A percentile compares a stretch with the other conserved stretches of the same genome.
These are phyloP conservation scores for Macrophya annulata DNA, from an alignment of 2,888 invertebrate species.

Conservation along the genomic window DNA sequence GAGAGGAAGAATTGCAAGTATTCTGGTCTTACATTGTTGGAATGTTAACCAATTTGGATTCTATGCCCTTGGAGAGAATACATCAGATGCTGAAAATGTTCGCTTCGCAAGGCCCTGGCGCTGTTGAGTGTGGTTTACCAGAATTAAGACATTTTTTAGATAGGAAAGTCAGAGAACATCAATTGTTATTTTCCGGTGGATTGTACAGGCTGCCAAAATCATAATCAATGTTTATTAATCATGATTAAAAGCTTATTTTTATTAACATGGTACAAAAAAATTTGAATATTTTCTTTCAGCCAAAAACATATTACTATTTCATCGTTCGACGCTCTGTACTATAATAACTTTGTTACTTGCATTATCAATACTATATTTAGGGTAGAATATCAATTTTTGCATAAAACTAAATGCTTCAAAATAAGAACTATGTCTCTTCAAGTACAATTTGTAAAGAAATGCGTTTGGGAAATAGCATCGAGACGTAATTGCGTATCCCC, in stretches of 20 bases:
- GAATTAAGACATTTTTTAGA: conserved; percentile 95
- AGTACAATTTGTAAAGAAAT: not conserved
- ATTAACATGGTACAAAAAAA: not conserved
- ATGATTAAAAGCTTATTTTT: not conserved
- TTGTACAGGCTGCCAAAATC: conserved; percentile 93
- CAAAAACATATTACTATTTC: not conserved
- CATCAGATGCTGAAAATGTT: conserved; percentile 99
- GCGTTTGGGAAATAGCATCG: not conserved
- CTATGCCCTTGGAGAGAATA: conserved; percentile 94
- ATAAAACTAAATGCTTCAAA: not conserved
- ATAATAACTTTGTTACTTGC: not conserved
- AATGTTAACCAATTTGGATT: conserved; percentile 97
- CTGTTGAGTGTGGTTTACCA: conserved; percentile 93
- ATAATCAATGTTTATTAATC: conserved; percentile 68
- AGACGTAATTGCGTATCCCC: too few species aligned
- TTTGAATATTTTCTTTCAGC: not conserved
- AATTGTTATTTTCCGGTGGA: conserved; percentile 91
- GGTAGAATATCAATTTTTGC: not conserved
- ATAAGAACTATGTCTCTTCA: not conserved
- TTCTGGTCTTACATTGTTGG: conserved; percentile 99
- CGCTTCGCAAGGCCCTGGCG: conserved; percentile 94
- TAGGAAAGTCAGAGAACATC: conserved; percentile 95
- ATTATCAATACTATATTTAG: not conserved
- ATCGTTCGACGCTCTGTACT: not conserved
- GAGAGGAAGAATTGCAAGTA: conserved; percentile 95